Evolutionary conservation across 2,113 vertebrate species (phyloP).

Genomic region (Apus apus): DNA sequence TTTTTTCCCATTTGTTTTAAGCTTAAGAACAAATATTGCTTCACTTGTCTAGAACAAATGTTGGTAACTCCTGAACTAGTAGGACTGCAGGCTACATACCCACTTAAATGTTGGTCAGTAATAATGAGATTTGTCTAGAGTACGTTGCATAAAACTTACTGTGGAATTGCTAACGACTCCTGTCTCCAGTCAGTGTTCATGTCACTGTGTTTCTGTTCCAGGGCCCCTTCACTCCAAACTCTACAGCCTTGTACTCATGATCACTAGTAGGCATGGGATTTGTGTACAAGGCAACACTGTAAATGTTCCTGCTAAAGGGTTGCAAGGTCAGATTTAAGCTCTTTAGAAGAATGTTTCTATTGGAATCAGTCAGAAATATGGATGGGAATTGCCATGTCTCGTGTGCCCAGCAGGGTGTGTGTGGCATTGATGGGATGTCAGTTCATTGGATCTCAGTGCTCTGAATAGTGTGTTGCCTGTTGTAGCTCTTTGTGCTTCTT

Average conservation of each 20-base stretch:
- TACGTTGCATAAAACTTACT: not conserved
- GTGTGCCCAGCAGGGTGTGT: not conserved
- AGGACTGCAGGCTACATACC: not conserved
- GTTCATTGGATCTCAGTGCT: not conserved
- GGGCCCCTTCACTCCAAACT: not conserved
- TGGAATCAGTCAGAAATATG: not conserved
- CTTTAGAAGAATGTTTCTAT: not conserved
- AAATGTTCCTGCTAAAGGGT: not conserved
- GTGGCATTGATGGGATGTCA: not conserved
- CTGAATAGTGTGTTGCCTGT: not conserved
- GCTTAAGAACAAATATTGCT: not conserved
- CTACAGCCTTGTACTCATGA: not conserved
- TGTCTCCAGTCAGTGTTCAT: rapidly evolving
- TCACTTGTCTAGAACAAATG: not conserved
- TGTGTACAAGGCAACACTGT: not conserved
- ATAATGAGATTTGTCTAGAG: not conserved
- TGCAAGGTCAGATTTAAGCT: not conserved
- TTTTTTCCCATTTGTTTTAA: not conserved
- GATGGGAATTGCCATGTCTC: not conserved
- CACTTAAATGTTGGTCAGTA: not conserved
- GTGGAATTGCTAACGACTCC: not conserved
- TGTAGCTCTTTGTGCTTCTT: not conserved
- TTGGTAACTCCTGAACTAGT: not conserved
- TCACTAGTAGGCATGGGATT: not conserved
- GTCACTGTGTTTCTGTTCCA: not conserved